phyloP scores from a whole-genome alignment of 2,888 invertebrate species.

The Pollenia labialis region DNA sequence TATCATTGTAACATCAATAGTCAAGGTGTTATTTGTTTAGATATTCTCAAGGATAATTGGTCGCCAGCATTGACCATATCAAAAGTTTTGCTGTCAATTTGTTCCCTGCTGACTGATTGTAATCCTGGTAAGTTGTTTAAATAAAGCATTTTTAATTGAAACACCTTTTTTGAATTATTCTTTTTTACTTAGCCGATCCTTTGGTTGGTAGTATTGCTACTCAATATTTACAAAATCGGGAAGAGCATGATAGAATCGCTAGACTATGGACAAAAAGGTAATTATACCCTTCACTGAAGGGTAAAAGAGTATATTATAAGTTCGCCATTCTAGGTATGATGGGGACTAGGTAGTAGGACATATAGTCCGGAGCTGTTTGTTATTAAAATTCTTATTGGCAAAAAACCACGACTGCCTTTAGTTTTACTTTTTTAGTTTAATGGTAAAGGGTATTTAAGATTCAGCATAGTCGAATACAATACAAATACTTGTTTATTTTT shows the following conservation, averaged over 20 bases:
- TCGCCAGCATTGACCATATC: conserved; percentile 99
- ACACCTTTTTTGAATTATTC: not conserved
- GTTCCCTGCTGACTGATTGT: conserved; percentile 98
- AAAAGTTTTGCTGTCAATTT: conserved; percentile 98
- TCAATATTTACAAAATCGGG: conserved; percentile 98
- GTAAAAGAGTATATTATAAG: too few relatives aligned
- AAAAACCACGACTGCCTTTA: too few relatives aligned
- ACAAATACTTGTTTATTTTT: too few relatives aligned
- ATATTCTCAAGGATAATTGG: conserved; percentile 99
- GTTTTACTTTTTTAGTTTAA: too few relatives aligned
- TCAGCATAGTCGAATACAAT: too few relatives aligned
- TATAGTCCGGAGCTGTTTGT: too few relatives aligned
- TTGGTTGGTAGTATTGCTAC: conserved; percentile 99
- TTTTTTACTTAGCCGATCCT: conserved; percentile 91
- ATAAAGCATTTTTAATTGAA: conserved; percentile 89
- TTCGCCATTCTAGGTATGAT: too few relatives aligned
- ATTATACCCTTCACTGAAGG: conserved; percentile 4
- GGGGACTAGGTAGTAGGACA: too few relatives aligned
- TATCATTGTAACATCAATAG: conserved; percentile 99
- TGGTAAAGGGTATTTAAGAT: too few relatives aligned
- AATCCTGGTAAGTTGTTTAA: conserved; percentile 92
- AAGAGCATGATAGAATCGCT: conserved; percentile 99
- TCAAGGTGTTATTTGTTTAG: conserved; percentile 98
- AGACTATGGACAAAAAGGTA: conserved; percentile 99
- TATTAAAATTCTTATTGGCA: too few relatives aligned